Conservation (phyloP, 2,888 invertebrate species). For the Apamea crenata region DNA sequence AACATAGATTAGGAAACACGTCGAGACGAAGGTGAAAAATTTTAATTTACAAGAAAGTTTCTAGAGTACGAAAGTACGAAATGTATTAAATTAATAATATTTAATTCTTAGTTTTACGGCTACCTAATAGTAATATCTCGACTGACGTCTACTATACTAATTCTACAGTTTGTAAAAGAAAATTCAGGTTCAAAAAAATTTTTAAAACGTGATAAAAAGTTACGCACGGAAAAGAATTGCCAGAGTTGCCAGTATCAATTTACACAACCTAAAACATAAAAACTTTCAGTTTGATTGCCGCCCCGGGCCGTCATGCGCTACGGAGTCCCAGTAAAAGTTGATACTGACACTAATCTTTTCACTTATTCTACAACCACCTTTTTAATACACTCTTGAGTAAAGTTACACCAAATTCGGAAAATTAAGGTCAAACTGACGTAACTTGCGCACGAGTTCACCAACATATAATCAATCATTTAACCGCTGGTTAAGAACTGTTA, state of each 20-base stretch:
- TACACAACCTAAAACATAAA: neutral
- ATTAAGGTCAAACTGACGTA: neutral
- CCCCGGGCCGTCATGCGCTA: neutral
- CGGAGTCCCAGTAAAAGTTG: neutral
- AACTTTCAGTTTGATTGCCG: slow-evolving; percentile 20
- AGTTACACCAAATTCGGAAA: neutral
- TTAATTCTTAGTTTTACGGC: slow-evolving; percentile 60
- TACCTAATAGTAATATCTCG: slow-evolving; percentile 29
- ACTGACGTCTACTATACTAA: slow-evolving; percentile 27
- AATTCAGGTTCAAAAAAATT: slow-evolving; percentile 7
- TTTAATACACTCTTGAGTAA: neutral
- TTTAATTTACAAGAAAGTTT: slow-evolving; percentile 45
- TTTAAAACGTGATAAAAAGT: slow-evolving; percentile 5
- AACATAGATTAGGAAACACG: slow-evolving; percentile 53
- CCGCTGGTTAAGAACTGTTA: neutral
- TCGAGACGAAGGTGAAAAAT: slow-evolving; percentile 45
- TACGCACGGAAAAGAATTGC: neutral
- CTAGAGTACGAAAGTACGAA: slow-evolving; percentile 51
- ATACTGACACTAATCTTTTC: slow-evolving; percentile 15
- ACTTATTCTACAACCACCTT: neutral
- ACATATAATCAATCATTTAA: neutral
- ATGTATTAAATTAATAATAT: slow-evolving; percentile 36
- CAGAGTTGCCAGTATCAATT: slow-evolving; percentile 17
- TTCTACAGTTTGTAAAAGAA: slow-evolving; percentile 20
- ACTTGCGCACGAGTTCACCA: neutral